These are phyloP conservation scores for Eretmodus cyanostictus DNA, from an alignment of 2,113 vertebrate genomes.

Conservation along the genomic window DNA sequence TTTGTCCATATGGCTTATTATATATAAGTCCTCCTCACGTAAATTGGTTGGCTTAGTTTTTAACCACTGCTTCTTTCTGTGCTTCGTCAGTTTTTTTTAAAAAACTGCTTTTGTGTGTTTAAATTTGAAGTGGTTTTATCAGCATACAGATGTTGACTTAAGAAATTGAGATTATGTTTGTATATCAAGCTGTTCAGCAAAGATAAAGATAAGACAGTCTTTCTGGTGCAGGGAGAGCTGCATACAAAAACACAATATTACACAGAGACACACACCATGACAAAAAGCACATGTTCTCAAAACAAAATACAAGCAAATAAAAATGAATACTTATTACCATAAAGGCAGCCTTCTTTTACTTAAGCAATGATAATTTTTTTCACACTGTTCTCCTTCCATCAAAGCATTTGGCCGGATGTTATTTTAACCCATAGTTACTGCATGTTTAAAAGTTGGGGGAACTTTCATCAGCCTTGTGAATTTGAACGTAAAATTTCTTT, in stretches of 20 bases:
- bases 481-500: not conserved
- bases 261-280: not conserved
- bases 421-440: not conserved
- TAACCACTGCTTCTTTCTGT: not conserved
- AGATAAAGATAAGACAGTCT: not conserved
- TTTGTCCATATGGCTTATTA: not conserved
- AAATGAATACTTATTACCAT: not conserved
- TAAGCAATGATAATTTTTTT: not conserved
- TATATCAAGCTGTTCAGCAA: not conserved
- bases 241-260: not conserved
- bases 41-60: not conserved
- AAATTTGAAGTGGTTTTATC: not conserved
- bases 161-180: not conserved
- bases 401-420: not conserved
- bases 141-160: not conserved
- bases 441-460: not conserved
- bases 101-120: not conserved
- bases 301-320: not conserved
- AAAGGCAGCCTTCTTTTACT: slow-evolving; percentile 22
- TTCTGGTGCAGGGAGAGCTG: not conserved
- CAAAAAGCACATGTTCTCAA: not conserved
- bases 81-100: not conserved
- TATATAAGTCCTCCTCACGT: not conserved
- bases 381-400: not conserved
- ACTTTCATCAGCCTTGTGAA: not conserved